Conservation (phyloP, 2,888 invertebrate genomes). For the Hymenopus coronatus region DNA sequence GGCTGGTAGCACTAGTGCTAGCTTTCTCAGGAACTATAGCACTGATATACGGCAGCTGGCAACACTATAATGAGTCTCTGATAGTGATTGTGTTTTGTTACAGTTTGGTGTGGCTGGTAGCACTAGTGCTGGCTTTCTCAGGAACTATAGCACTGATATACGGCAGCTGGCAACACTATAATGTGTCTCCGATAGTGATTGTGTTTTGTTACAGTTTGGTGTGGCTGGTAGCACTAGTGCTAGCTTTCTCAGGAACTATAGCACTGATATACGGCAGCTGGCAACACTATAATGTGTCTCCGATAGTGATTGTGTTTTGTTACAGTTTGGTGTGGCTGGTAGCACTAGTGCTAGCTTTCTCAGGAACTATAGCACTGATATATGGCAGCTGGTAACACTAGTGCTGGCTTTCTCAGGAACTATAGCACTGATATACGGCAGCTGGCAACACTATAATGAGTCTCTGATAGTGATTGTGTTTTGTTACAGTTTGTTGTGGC, state of each 20-base stretch:
- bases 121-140: background rate
- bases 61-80: too few relatives aligned
- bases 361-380: background rate
- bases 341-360: background rate
- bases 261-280: background rate
- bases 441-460: too few relatives aligned
- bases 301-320: background rate
- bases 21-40: too few relatives aligned
- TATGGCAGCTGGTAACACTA: too few relatives aligned
- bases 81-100: too few relatives aligned
- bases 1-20: too few relatives aligned
- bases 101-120: background rate
- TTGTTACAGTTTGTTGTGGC: too few relatives aligned
- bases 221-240: background rate
- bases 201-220: too few relatives aligned
- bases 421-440: too few relatives aligned
- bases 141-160: background rate
- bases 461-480: too few relatives aligned
- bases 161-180: background rate
- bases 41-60: too few relatives aligned
- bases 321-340: background rate
- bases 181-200: background rate
- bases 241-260: background rate
- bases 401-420: too few relatives aligned
- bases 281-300: background rate